These are phyloP conservation scores for Myanophis thanlyinensis DNA, from an alignment of 2,113 vertebrate species.

Conservation along the genomic window DNA sequence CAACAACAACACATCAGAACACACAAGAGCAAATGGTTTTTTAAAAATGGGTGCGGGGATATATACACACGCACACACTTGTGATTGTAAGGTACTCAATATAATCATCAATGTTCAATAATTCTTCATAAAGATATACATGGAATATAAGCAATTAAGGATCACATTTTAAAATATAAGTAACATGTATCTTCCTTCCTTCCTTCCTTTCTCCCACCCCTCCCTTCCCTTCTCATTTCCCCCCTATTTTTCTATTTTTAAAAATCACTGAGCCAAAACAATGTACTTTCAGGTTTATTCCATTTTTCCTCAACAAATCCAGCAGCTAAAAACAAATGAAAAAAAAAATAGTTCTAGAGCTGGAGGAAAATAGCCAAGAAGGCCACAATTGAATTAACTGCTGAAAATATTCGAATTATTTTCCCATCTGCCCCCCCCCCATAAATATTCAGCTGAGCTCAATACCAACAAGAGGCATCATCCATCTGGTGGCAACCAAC, in stretches of 20 bases:
- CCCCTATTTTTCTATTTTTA: not conserved
- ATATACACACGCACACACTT: not conserved
- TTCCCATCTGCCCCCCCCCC: rapidly evolving
- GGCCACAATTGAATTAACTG: not conserved
- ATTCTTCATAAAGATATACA: not conserved
- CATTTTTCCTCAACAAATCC: not conserved
- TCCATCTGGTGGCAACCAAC: not conserved
- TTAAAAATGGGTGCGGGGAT: too few relatives aligned
- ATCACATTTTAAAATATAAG: not conserved
- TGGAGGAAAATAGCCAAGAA: not conserved
- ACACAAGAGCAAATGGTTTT: not conserved
- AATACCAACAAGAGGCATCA: not conserved
- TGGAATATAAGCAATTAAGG: not conserved
- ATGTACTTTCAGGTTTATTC: not conserved
- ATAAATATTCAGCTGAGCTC: not conserved
- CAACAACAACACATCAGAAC: not conserved
- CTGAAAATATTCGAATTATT: not conserved
- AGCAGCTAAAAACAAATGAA: not conserved
- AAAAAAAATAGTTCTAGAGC: not conserved
- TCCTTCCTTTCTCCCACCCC: not conserved
- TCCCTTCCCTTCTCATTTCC: not conserved
- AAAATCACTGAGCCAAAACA: not conserved
- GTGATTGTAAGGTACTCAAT: not conserved
- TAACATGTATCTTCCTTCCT: not conserved
- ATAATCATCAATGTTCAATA: not conserved